Evolutionary conservation across 2,113 vertebrate genomes (phyloP).

Genomic region (Phalacrocorax pelagicus): DNA sequence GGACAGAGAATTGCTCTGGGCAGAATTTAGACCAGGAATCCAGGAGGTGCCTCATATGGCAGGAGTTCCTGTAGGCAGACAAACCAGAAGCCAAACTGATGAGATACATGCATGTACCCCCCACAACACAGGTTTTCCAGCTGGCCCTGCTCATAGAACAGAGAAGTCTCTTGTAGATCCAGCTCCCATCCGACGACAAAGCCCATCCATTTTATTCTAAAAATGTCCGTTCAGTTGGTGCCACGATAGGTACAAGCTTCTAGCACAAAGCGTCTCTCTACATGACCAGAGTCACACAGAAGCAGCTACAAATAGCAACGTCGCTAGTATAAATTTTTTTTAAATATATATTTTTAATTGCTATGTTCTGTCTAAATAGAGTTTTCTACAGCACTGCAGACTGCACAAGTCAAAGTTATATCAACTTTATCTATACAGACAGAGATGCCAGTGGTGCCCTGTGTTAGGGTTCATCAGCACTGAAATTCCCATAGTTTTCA

Average conservation of each 20-base stretch:
- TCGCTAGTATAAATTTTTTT: not conserved
- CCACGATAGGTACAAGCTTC: not conserved
- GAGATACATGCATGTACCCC: not conserved
- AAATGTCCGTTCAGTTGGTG: not conserved
- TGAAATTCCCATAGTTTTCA: not conserved
- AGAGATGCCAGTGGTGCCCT: not conserved
- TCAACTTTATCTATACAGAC: not conserved
- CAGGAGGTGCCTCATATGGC: not conserved
- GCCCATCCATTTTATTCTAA: not conserved
- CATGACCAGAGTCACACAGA: not conserved
- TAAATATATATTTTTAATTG: not conserved
- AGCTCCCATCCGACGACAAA: not conserved
- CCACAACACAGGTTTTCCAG: not conserved
- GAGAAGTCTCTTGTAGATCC: not conserved
- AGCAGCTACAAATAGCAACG: not conserved
- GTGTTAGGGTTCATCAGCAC: accelerated
- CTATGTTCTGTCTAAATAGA: not conserved
- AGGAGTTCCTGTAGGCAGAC: not conserved
- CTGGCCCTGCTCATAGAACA: not conserved
- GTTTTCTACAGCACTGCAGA: not conserved
- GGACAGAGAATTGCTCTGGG: not conserved
- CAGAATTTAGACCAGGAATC: not conserved
- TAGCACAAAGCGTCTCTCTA: not conserved
- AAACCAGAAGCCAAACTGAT: not conserved
- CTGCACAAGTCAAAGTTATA: not conserved